Percentiles rank a stretch among this genome's conserved stretches.
These are phyloP conservation scores for Xestia xanthographa DNA, from an alignment of 2,888 invertebrate genomes.

Conservation along the genomic window DNA sequence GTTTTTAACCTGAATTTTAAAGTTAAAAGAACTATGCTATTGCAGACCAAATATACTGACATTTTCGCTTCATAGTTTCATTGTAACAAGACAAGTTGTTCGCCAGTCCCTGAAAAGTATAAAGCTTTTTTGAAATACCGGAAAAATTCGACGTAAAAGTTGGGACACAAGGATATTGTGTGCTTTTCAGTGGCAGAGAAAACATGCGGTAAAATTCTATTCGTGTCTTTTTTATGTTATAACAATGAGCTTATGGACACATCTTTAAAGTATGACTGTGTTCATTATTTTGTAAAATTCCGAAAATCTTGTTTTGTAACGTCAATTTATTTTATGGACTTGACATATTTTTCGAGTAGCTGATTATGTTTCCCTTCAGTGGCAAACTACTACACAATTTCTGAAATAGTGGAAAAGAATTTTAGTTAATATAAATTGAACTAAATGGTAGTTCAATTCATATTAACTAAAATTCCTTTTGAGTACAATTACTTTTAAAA, in stretches of 20 bases:
- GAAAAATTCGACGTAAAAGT: constrained; percentile 67
- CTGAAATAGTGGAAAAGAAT: background rate
- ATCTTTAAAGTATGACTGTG: background rate
- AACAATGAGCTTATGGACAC: background rate
- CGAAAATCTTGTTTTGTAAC: background rate
- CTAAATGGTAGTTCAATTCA: too few species aligned
- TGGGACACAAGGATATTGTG: constrained; percentile 69
- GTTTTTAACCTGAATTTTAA: constrained; percentile 49
- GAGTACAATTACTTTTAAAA: too few species aligned
- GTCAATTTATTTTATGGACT: background rate
- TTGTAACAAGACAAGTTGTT: constrained; percentile 73
- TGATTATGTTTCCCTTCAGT: background rate
- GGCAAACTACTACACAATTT: background rate
- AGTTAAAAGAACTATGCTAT: constrained; percentile 54
- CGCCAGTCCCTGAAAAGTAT: constrained; percentile 58
- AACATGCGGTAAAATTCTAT: constrained; percentile 35
- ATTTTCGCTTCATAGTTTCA: constrained; percentile 69
- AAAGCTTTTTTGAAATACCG: constrained; percentile 63
- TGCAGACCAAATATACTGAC: constrained; percentile 63
- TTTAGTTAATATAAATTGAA: background rate
- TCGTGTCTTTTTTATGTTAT: constrained; percentile 21
- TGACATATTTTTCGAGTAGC: background rate
- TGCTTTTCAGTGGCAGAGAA: constrained; percentile 61
- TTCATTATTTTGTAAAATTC: background rate
- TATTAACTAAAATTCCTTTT: too few species aligned